phyloP scores from a whole-genome alignment of 1,140 invertebrate genomes.

The Colletes gigas region DNA sequence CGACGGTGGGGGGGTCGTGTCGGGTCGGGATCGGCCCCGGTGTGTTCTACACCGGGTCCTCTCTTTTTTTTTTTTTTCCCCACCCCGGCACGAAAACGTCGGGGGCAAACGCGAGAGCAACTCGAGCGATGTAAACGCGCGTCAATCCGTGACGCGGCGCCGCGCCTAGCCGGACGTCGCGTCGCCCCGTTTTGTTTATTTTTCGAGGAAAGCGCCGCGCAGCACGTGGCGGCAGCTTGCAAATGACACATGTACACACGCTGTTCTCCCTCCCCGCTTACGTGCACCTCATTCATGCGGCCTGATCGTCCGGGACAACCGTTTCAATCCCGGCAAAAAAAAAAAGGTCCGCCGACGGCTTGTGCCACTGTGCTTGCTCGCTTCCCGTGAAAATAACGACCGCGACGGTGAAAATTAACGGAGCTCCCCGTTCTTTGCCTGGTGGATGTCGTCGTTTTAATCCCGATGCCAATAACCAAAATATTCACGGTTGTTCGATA shows the following conservation, averaged over 20 bases:
- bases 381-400: constrained; percentile 30
- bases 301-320: constrained; percentile 42
- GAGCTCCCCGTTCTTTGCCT: no score
- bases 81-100: background rate
- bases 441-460: no score
- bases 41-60: background rate
- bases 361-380: constrained; percentile 33
- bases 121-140: constrained; percentile 58
- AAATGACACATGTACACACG: constrained; percentile 64
- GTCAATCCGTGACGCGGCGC: constrained; percentile 59
- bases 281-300: constrained; percentile 49
- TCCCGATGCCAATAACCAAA: no score
- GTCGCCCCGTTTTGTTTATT: constrained; percentile 61
- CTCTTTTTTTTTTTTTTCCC: no score
- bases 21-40: background rate
- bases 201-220: constrained; percentile 57
- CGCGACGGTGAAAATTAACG: background rate
- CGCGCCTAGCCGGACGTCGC: constrained; percentile 31
- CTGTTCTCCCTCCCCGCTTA: constrained; percentile 1
- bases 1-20: background rate
- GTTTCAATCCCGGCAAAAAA: constrained; percentile 30
- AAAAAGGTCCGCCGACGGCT: constrained; percentile 25
- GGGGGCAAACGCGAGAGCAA: constrained; percentile 31
- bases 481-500: no score
- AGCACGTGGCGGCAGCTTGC: constrained; percentile 63